phyloP scores from a whole-genome alignment of 64 coral and sea anemone species.

The Pocillopora verrucosa region DNA sequence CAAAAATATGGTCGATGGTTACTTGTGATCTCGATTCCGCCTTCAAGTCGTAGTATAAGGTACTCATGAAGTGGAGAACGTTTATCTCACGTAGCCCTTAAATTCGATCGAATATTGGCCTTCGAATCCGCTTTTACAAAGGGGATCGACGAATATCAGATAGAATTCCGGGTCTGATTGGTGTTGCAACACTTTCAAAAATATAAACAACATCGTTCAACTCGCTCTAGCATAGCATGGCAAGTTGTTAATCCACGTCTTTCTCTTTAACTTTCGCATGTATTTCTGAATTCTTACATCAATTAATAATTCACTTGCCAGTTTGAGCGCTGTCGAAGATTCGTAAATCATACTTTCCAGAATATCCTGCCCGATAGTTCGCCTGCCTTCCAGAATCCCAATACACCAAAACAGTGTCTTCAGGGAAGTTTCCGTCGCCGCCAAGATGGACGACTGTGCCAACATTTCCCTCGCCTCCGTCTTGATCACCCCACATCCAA shows the following conservation, averaged over 20 bases:
- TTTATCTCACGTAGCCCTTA: no score
- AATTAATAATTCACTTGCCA: conserved; percentile 38
- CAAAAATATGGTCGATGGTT: no score
- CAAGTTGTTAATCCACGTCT: no score
- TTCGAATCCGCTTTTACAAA: no score
- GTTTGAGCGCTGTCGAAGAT: conserved; percentile 44
- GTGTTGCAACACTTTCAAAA: no score
- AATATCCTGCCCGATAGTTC: conserved; percentile 33
- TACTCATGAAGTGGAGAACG: no score
- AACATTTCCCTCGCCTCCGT: conserved; percentile 22
- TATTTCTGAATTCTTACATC: not conserved
- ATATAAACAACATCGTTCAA: no score
- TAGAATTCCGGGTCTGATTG: no score
- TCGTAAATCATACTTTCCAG: conserved; percentile 41
- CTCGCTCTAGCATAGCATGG: no score
- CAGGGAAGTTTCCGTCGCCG: not conserved
- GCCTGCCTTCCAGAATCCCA: conserved; percentile 46
- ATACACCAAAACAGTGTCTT: conserved; percentile 45
- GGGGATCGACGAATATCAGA: no score
- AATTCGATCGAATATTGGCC: no score
- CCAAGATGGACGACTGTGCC: conserved; percentile 46
- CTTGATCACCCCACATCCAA: conserved; percentile 23
- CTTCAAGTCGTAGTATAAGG: not conserved
- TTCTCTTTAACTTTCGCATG: no score
- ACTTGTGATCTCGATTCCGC: not conserved